Conservation (phyloP, 2,113 vertebrate species). For the Rhynchopsitta pachyrhyncha region DNA sequence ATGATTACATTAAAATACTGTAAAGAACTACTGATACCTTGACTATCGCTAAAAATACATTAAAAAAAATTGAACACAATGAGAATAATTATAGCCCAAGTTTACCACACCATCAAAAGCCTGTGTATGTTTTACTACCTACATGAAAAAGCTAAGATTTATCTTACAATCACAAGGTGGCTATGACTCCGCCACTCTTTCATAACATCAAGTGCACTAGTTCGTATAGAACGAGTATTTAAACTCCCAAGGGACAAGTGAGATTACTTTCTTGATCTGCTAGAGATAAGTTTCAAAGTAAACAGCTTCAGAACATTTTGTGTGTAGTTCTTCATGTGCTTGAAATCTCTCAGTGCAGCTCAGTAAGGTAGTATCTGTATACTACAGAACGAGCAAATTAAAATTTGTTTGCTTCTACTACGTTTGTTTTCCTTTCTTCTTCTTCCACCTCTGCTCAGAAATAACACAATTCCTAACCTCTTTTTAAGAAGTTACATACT, state of each 20-base stretch:
- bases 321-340: background rate
- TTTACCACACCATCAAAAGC: background rate
- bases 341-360: background rate
- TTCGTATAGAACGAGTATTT: background rate
- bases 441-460: background rate
- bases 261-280: background rate
- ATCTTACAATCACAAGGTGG: background rate
- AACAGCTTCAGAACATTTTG: background rate
- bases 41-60: background rate
- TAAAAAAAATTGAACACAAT: background rate
- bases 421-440: background rate
- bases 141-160: background rate
- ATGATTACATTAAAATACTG: background rate
- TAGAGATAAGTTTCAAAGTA: background rate
- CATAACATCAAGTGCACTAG: background rate
- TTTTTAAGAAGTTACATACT: background rate
- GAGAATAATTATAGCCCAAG: background rate
- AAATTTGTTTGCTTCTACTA: background rate
- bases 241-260: background rate
- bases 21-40: background rate
- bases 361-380: background rate
- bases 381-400: accelerated
- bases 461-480: background rate
- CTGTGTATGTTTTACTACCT: background rate
- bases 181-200: background rate